phyloP scores from a whole-genome alignment of 1,140 invertebrate genomes.

The Achroia grisella region DNA sequence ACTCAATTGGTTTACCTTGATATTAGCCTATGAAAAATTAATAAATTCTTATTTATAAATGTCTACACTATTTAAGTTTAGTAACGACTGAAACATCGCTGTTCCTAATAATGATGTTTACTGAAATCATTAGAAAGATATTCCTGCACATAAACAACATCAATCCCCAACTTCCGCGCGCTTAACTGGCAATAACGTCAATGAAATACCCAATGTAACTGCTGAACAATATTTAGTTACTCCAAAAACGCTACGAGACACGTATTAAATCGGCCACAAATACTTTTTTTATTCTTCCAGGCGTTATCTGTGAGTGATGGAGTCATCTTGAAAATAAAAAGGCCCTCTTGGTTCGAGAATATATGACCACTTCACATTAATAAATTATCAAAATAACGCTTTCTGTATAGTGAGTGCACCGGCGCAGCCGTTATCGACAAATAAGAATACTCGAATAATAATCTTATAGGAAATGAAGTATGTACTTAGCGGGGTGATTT shows the following conservation, averaged over 20 bases:
- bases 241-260: slow-evolving; percentile 50
- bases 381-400: slow-evolving; percentile 67
- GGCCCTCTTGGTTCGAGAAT: slow-evolving; percentile 48
- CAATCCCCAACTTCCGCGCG: slow-evolving; percentile 13
- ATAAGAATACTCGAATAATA: slow-evolving; percentile 50
- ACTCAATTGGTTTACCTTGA: too few relatives aligned
- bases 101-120: too few relatives aligned
- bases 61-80: too few relatives aligned
- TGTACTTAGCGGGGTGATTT: slow-evolving; percentile 49
- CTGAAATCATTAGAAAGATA: neutral
- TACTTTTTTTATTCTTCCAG: slow-evolving; percentile 50
- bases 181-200: slow-evolving; percentile 37
- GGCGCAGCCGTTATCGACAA: slow-evolving; percentile 38
- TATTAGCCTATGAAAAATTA: too few relatives aligned
- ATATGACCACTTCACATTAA: slow-evolving; percentile 59
- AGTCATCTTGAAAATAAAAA: slow-evolving; percentile 71
- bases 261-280: slow-evolving; percentile 43
- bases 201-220: slow-evolving; percentile 38
- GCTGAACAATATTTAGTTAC: slow-evolving; percentile 61
- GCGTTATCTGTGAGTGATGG: slow-evolving; percentile 67
- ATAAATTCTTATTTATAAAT: too few relatives aligned
- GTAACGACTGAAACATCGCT: too few relatives aligned
- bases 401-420: slow-evolving; percentile 27
- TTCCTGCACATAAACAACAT: slow-evolving; percentile 12
- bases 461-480: slow-evolving; percentile 58